A percentile compares a stretch with the other conserved stretches of the same genome.
phyloP scores from a whole-genome alignment of 2,888 invertebrate genomes.

The Hirtodrosophila trivittata region DNA sequence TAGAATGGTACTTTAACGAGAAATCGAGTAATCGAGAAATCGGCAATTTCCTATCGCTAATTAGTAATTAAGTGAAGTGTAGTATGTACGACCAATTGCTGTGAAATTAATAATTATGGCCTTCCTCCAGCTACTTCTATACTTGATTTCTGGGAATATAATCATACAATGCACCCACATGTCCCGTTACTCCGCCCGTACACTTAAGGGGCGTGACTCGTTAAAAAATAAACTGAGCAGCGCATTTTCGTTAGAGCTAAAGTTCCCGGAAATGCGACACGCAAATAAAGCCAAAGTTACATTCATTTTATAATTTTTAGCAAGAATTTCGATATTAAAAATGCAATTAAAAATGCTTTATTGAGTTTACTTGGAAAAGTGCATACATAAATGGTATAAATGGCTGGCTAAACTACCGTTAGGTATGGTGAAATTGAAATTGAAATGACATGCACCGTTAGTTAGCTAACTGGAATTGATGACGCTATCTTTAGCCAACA shows the following conservation, averaged over 20 bases:
- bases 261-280: slow-evolving; percentile 54
- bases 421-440: slow-evolving; percentile 14
- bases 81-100: slow-evolving; percentile 31
- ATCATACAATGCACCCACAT: slow-evolving; percentile 1
- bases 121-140: not conserved
- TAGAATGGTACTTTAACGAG: no score
- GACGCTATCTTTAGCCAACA: no score
- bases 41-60: slow-evolving; percentile 21
- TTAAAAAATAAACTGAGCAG: slow-evolving; percentile 24
- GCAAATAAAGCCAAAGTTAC: slow-evolving; percentile 6
- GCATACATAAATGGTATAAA: no score
- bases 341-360: slow-evolving; percentile 29
- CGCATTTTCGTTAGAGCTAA: slow-evolving; percentile 8
- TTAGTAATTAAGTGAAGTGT: slow-evolving; percentile 26
- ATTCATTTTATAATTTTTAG: slow-evolving; percentile 18
- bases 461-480: slow-evolving; percentile 34
- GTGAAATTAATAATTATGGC: slow-evolving; percentile 26
- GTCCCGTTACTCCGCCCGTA: not conserved
- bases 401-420: no score
- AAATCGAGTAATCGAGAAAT: no score
- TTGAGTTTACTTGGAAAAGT: slow-evolving; percentile 14
- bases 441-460: slow-evolving; percentile 26
- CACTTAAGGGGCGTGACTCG: not conserved
- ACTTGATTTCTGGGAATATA: slow-evolving; percentile 31
- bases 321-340: slow-evolving; percentile 27